Conservation (phyloP, 1,140 invertebrate genomes). For the Oryzaephilus surinamensis region DNA sequence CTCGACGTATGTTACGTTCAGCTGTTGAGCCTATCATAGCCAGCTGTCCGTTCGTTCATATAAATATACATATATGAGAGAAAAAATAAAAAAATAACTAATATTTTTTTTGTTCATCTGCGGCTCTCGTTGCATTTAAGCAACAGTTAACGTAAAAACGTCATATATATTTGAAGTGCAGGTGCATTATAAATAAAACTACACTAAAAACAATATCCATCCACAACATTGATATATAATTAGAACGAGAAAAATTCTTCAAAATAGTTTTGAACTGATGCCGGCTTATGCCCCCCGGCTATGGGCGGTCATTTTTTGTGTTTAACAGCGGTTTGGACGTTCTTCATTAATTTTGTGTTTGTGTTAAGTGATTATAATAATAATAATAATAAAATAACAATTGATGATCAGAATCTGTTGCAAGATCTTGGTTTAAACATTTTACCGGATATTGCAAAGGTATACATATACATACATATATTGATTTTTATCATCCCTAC, state of each 20-base stretch:
- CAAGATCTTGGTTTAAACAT: constrained; percentile 21
- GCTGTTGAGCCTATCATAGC: no score
- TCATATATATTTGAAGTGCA: constrained; percentile 10
- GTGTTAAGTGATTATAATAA: no score
- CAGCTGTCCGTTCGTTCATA: no score
- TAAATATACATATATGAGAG: no score
- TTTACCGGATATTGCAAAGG: constrained; percentile 25
- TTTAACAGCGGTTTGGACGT: constrained; percentile 23
- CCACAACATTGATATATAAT: no score
- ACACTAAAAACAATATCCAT: no score
- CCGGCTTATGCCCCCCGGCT: constrained; percentile 19
- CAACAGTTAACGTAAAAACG: background rate
- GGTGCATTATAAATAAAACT: constrained; percentile 12
- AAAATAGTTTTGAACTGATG: no score
- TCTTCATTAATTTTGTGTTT: constrained; percentile 22
- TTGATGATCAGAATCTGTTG: constrained; percentile 15
- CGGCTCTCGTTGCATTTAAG: background rate
- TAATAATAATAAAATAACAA: no score
- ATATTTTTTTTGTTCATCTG: no score
- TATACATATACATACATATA: constrained; percentile 8
- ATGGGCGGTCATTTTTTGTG: constrained; percentile 24
- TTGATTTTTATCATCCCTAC: background rate
- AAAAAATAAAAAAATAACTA: no score
- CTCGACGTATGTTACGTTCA: no score
- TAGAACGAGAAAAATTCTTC: no score